Evolutionary conservation across 1,140 invertebrate genomes (phyloP), one percentile per base, ranked within the genome.

Genomic region (Neotoxoptera formosana): DNA sequence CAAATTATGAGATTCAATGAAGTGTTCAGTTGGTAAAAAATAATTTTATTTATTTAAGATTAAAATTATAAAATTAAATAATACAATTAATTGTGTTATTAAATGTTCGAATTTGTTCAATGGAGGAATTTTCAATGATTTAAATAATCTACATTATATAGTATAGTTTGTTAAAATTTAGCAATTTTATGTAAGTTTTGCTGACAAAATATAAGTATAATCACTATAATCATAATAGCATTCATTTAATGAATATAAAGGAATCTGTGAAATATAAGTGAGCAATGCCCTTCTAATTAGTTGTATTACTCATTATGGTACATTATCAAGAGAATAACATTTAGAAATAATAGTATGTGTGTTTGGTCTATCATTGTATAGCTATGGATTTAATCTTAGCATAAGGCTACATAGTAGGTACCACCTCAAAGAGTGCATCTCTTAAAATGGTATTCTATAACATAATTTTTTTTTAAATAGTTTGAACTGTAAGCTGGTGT

Each of bases 1-100:
- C 34, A 86, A 86, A 86, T 34, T 34, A 88, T 53, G 86, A 88
- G 86, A 88, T 88, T 88, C 47, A 48, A 41, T 76, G 0, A n/a
- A 67, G n/a, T 67, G 30, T 76, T 76, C 7, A 34, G 84, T 84
- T 84, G 36, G 81, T 8, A 41, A 41, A 86, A 14, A 30, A 25
- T 47, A 25, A 45, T 84, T 84, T 34, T 11, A 51, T 88, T 88
- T 48, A 30, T 48, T 48, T n/a, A 48, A 88, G 48, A 17, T n/a
- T n/a, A 34, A 34, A 88, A 51, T 67, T n/a, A 76, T 76, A 76
- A 20, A 17, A 76, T 34, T 76, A 76, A 76, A n/a, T 76, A 76
- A n/a, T n/a, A n/a, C 4, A 67, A 76, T 4, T 8, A n/a, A 34
- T 76, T 76, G 17, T 67, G 17, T 76, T 76, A n/a, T 76, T 76